These are phyloP conservation scores for Xylocopa sonorina DNA, from an alignment of 1,140 invertebrate species.

Conservation along the genomic window DNA sequence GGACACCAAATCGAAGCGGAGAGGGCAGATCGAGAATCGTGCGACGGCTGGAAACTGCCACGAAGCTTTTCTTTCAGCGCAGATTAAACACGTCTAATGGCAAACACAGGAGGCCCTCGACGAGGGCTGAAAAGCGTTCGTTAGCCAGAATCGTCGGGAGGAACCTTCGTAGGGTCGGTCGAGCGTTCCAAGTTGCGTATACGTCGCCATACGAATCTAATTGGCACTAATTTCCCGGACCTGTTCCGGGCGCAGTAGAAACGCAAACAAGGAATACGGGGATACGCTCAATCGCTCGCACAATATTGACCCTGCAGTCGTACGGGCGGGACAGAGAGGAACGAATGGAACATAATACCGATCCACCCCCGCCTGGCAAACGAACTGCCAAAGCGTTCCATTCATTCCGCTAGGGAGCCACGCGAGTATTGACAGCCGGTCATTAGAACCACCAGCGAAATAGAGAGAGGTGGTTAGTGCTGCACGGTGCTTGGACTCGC, in stretches of 20 bases:
- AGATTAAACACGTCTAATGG: background rate
- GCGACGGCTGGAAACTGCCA: too few relatives aligned
- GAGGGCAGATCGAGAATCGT: too few relatives aligned
- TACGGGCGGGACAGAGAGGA: conserved; percentile 39
- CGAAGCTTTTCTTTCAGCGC: background rate
- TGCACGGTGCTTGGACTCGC: background rate
- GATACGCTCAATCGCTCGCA: conserved; percentile 66
- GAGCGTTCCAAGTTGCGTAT: conserved; percentile 7
- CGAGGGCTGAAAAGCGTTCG: background rate
- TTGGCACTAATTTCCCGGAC: conserved; percentile 66
- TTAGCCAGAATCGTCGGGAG: background rate
- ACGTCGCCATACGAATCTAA: conserved; percentile 63
- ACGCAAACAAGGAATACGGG: conserved; percentile 63
- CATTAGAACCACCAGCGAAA: conserved; percentile 54
- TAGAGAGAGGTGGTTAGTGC: background rate
- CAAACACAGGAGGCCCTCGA: background rate
- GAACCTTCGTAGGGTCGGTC: background rate
- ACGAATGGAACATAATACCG: conserved; percentile 61
- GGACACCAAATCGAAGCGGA: too few relatives aligned
- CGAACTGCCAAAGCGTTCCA: conserved; percentile 59
- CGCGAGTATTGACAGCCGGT: conserved; percentile 66
- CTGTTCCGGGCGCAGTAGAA: conserved; percentile 43
- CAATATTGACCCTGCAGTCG: conserved; percentile 65
- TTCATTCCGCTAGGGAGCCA: conserved; percentile 48
- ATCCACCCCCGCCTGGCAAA: conserved; percentile 56